These are phyloP conservation scores for Orius insidiosus DNA, from an alignment of 1,140 invertebrate species.

Conservation along the genomic window DNA sequence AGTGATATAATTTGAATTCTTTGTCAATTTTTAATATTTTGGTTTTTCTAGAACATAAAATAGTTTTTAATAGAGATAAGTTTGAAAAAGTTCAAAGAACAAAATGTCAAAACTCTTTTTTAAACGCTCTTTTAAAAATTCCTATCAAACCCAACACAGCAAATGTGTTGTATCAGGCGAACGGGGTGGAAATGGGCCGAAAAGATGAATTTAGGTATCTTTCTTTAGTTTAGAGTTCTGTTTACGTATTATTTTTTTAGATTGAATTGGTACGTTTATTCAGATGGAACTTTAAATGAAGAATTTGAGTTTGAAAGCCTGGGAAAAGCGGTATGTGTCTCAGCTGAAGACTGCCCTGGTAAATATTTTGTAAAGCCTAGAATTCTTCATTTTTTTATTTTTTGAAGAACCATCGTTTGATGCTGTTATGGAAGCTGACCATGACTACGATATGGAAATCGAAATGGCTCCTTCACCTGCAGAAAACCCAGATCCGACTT, in stretches of 20 bases:
- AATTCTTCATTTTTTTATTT: not conserved
- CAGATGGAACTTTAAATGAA: conserved; percentile 9
- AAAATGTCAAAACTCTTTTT: not conserved
- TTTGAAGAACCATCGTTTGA: not conserved
- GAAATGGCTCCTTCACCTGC: not conserved
- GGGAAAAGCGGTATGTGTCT: too few species aligned
- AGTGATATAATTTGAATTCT: too few species aligned
- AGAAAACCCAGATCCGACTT: not conserved
- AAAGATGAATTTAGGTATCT: conserved; percentile 12
- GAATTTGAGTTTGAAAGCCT: not conserved
- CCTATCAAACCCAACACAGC: conserved; percentile 1
- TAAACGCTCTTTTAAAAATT: conserved; percentile 6
- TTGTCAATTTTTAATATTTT: too few species aligned
- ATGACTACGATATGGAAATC: conserved; percentile 2
- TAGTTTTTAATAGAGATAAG: too few species aligned
- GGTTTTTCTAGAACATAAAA: too few species aligned
- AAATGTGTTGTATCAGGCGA: not conserved
- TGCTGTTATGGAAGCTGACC: not conserved
- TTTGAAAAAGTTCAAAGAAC: too few species aligned
- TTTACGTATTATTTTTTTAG: conserved; percentile 1
- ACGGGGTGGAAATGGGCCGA: not conserved
- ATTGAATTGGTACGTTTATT: conserved; percentile 7
- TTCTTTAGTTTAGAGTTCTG: not conserved
- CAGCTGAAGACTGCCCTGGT: too few species aligned
- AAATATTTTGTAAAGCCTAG: not conserved